Percentiles rank a stretch among this genome's conserved stretches.
phyloP scores from a whole-genome alignment of 2,113 vertebrate genomes.

The Fukomys damarensis region DNA sequence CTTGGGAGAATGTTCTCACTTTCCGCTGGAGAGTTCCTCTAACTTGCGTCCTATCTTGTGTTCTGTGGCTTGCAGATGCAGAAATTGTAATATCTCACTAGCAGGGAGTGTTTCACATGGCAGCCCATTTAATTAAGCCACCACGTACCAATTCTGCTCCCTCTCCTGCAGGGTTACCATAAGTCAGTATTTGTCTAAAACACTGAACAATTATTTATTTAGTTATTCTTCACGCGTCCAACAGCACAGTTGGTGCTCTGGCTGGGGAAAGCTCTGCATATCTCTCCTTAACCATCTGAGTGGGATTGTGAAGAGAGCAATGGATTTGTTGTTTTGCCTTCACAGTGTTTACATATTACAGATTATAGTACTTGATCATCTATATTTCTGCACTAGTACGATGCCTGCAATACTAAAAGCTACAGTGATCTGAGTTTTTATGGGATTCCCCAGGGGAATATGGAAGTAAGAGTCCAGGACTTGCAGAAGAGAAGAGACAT shows the following conservation, averaged over 20 bases:
- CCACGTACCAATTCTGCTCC: neutral
- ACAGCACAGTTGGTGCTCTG: neutral
- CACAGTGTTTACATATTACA: neutral
- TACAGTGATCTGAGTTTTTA: neutral
- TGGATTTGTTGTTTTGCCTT: slow-evolving; percentile 30
- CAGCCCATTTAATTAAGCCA: slow-evolving; percentile 19
- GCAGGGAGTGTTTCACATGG: neutral
- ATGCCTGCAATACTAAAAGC: slow-evolving; percentile 4
- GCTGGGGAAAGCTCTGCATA: neutral
- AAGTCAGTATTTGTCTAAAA: slow-evolving; percentile 20
- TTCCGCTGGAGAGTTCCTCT: neutral
- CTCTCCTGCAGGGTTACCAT: neutral
- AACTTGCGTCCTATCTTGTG: neutral
- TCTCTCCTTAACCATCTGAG: neutral
- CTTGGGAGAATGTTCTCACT: neutral
- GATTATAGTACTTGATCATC: slow-evolving; percentile 2
- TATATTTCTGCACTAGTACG: neutral
- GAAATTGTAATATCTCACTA: neutral
- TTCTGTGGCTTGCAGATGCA: neutral
- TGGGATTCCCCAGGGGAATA: neutral
- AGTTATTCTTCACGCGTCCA: slow-evolving; percentile 23
- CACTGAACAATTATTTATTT: neutral
- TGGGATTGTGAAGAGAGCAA: neutral
- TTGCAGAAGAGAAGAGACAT: neutral
- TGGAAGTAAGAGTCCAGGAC: neutral